phyloP scores from a whole-genome alignment of 2,888 invertebrate genomes.

The Hirtodrosophila histrioides region DNA sequence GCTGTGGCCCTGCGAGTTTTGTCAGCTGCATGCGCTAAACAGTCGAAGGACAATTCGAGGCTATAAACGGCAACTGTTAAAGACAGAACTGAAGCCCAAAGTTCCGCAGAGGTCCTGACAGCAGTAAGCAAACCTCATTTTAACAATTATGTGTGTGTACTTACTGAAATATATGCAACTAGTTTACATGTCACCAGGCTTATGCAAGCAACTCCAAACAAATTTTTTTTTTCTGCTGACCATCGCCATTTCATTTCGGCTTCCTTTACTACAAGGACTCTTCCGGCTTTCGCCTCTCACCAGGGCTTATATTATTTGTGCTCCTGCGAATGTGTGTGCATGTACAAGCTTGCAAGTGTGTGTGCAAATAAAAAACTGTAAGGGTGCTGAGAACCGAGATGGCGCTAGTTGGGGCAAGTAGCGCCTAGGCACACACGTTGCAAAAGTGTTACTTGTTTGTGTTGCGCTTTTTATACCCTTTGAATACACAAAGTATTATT shows the following conservation, averaged over 20 bases:
- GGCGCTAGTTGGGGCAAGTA: neutral
- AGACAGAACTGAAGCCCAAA: too few species aligned
- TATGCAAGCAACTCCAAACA: conserved; percentile 11
- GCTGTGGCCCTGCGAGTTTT: neutral
- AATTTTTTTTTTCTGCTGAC: conserved; percentile 7
- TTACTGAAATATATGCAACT: neutral
- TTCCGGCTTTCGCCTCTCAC: neutral
- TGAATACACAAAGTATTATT: neutral
- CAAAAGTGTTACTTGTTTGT: conserved; percentile 35
- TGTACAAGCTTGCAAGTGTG: conserved; percentile 1
- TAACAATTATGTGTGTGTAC: too few species aligned
- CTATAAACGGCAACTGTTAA: neutral
- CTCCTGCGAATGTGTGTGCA: conserved; percentile 8
- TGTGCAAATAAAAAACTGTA: conserved; percentile 9
- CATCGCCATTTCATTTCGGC: conserved; percentile 8
- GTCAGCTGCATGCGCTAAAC: conserved; percentile 10
- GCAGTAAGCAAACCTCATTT: neutral
- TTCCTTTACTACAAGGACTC: neutral
- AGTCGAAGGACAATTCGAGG: neutral
- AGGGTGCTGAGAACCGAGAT: neutral
- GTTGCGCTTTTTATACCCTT: conserved; percentile 3
- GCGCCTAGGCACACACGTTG: conserved; percentile 15
- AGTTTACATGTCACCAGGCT: conserved; percentile 1
- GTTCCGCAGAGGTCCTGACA: neutral
- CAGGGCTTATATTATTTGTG: conserved; percentile 15